phyloP scores from a whole-genome alignment of 1,140 invertebrate species.

The Diabrotica undecimpunctata region DNA sequence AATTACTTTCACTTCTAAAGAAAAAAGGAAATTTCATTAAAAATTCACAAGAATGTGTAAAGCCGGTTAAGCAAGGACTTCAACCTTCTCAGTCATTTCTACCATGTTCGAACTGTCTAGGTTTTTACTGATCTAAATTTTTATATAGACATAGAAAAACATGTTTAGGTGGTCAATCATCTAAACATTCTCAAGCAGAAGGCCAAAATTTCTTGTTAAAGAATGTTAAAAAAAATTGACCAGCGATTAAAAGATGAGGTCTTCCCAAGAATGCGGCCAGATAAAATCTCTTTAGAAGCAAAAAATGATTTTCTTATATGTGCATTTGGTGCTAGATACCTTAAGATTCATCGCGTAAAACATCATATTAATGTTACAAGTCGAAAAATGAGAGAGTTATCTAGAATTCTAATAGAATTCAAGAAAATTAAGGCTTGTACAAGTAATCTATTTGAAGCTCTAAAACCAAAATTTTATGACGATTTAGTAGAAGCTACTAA shows the following conservation, averaged over 20 bases:
- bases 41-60: slow-evolving; percentile 6
- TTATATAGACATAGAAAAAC: slow-evolving; percentile 14
- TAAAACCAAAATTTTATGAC: slow-evolving; percentile 29
- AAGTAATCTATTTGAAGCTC: slow-evolving; percentile 21
- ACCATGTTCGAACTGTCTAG: slow-evolving; percentile 4
- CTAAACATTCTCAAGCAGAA: slow-evolving; percentile 9
- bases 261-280: slow-evolving; percentile 30
- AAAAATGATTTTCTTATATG: slow-evolving; percentile 33
- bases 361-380: slow-evolving; percentile 24
- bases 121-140: slow-evolving; percentile 10
- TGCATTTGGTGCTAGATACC: slow-evolving; percentile 24
- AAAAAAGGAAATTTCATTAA: slow-evolving; percentile 24
- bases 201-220: slow-evolving; percentile 9
- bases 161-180: too few species aligned
- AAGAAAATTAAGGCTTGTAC: slow-evolving; percentile 23
- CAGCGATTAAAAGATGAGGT: slow-evolving; percentile 26
- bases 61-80: background rate
- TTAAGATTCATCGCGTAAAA: slow-evolving; percentile 30
- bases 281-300: slow-evolving; percentile 30
- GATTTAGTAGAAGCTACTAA: slow-evolving; percentile 25
- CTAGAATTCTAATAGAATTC: slow-evolving; percentile 26
- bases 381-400: slow-evolving; percentile 34
- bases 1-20: slow-evolving; percentile 18
- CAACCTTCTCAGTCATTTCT: background rate
- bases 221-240: slow-evolving; percentile 16